These are phyloP conservation scores for Paramormyrops kingsleyae DNA, from an alignment of 2,113 vertebrate genomes.

Conservation along the genomic window DNA sequence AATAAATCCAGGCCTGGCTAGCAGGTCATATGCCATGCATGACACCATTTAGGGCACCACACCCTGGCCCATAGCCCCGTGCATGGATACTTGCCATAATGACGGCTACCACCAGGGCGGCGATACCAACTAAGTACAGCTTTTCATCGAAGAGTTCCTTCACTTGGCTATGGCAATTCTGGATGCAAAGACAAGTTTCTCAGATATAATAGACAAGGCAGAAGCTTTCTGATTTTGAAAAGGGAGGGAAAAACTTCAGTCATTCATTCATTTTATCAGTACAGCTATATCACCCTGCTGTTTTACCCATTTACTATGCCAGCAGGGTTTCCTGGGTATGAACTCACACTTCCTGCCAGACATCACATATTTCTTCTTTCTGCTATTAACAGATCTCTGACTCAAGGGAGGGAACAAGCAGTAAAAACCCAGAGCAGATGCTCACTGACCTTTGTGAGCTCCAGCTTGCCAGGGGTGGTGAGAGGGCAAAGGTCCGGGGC, in stretches of 20 bases:
- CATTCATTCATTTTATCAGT: neutral
- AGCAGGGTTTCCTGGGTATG: neutral
- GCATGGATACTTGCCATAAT: constrained; percentile 79
- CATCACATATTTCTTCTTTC: neutral
- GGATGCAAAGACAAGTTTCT: constrained; percentile 11
- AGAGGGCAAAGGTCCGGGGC: constrained; percentile 28
- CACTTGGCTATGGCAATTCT: constrained; percentile 75
- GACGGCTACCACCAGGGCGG: constrained; percentile 79
- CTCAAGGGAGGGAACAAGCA: neutral
- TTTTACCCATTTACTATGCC: neutral
- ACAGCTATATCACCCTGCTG: neutral
- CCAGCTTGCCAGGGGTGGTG: fast-evolving
- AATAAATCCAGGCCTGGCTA: neutral
- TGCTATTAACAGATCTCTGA: neutral
- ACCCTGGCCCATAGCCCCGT: neutral
- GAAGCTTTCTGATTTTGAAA: neutral
- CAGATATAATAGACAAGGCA: neutral
- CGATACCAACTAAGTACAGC: constrained; percentile 84
- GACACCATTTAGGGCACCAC: neutral
- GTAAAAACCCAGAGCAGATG: neutral
- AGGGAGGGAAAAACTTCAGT: neutral
- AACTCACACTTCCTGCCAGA: neutral
- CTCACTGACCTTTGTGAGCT: neutral
- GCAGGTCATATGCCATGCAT: neutral
- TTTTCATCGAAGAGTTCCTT: constrained; percentile 82